phyloP scores from a whole-genome alignment of 2,113 vertebrate species.

The Apodemus sylvaticus region DNA sequence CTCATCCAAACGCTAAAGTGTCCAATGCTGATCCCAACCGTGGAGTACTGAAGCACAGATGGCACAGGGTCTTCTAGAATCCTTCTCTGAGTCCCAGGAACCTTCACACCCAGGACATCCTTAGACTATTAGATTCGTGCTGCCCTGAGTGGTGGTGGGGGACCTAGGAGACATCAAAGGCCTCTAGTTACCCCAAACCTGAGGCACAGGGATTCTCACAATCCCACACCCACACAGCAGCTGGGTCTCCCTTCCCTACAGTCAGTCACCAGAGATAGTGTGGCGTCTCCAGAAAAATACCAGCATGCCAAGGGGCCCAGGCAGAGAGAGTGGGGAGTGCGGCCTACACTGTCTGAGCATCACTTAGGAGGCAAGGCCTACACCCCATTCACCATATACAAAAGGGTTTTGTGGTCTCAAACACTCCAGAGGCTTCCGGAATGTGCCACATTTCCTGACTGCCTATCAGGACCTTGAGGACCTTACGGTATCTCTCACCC shows the following conservation, averaged over 20 bases:
- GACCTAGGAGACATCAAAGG: background rate
- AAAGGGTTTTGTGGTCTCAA: background rate
- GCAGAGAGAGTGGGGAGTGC: background rate
- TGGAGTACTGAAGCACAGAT: background rate
- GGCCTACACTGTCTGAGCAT: background rate
- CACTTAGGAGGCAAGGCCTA: background rate
- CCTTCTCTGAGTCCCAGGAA: background rate
- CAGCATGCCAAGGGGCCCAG: background rate
- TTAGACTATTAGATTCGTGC: background rate
- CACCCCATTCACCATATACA: background rate
- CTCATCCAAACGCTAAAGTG: background rate
- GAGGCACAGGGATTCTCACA: background rate
- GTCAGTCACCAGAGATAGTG: background rate
- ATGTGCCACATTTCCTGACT: background rate
- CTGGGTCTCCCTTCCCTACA: background rate
- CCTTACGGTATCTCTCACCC: fast-evolving
- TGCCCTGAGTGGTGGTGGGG: background rate
- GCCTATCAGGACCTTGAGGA: background rate
- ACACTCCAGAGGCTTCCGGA: background rate
- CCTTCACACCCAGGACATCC: background rate
- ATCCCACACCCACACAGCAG: background rate
- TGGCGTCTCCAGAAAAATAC: background rate
- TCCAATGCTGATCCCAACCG: background rate
- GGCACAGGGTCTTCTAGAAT: background rate
- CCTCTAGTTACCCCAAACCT: background rate